phyloP scores from a whole-genome alignment of 2,113 vertebrate species.

The Centrocercus urophasianus region DNA sequence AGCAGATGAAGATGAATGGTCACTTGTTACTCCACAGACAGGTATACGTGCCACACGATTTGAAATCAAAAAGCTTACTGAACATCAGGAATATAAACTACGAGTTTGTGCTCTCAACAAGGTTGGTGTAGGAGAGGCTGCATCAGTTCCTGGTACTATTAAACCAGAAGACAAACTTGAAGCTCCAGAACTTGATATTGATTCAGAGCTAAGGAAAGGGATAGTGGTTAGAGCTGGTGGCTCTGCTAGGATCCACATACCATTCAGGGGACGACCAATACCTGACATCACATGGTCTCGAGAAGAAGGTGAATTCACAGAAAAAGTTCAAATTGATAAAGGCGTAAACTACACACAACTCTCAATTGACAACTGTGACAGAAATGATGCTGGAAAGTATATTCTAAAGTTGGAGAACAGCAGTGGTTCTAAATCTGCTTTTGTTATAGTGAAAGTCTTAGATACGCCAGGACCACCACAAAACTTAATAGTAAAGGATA shows the following conservation, averaged over 20 bases:
- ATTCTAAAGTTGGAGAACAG: conserved; percentile 92
- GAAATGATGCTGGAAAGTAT: conserved; percentile 96
- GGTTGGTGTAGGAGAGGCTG: conserved; percentile 91
- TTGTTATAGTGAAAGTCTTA: conserved; percentile 94
- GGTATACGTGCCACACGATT: conserved; percentile 88
- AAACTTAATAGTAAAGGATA: conserved; percentile 90
- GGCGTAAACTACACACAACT: conserved; percentile 89
- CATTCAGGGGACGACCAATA: conserved; percentile 92
- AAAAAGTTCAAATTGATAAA: conserved; percentile 91
- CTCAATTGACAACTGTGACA: conserved; percentile 94
- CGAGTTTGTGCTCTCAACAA: conserved; percentile 94
- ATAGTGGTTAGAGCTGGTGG: conserved; percentile 92
- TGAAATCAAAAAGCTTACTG: conserved; percentile 90
- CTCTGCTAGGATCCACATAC: conserved; percentile 91
- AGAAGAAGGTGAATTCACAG: conserved; percentile 91
- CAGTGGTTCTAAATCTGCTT: conserved; percentile 93
- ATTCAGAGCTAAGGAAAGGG: conserved; percentile 94
- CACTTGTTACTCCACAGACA: conserved; percentile 89
- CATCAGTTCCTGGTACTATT: conserved; percentile 85
- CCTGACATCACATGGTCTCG: conserved; percentile 94
- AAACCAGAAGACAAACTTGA: conserved; percentile 96
- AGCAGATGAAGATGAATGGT: conserved; percentile 97
- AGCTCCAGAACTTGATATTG: conserved; percentile 93
- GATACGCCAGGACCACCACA: conserved; percentile 94
- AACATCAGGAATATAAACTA: conserved; percentile 96